These are phyloP conservation scores for Phocoena phocoena DNA, from an alignment of 2,113 vertebrate species.

Conservation along the genomic window DNA sequence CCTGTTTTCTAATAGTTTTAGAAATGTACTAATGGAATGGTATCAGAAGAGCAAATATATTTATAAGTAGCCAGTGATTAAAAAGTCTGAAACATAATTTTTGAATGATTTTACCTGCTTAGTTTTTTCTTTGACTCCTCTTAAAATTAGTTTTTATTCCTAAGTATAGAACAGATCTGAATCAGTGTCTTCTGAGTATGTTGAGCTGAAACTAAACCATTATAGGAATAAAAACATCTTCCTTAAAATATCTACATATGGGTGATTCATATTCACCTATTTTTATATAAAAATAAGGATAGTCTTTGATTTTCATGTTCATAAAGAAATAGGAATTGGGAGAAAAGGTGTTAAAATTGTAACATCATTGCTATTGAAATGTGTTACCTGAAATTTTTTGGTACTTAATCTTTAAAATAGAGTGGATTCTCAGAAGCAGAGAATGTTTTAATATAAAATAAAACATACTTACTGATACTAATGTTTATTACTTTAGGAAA, in stretches of 20 bases:
- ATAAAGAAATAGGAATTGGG: not conserved
- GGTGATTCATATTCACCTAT: not conserved
- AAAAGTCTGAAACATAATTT: not conserved
- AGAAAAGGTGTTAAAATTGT: not conserved
- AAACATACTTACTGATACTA: too few species aligned
- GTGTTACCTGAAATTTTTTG: not conserved
- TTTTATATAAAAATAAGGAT: not conserved
- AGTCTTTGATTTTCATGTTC: not conserved
- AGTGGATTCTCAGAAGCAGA: not conserved
- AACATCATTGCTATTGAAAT: not conserved
- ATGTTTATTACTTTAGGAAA: too few species aligned
- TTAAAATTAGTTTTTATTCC: not conserved
- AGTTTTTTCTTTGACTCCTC: not conserved
- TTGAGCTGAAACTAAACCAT: not conserved
- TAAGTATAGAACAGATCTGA: not conserved
- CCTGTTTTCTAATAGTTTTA: not conserved
- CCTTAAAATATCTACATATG: not conserved
- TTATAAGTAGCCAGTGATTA: not conserved
- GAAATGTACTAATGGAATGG: not conserved
- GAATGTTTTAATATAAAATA: not conserved
- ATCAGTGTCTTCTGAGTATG: not conserved
- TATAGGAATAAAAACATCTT: not conserved
- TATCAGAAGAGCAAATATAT: not conserved
- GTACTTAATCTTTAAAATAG: not conserved
- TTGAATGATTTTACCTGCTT: not conserved